Percentiles rank a stretch among this genome's conserved stretches.
Evolutionary conservation across 2,113 vertebrate genomes (phyloP).

Genomic region (Zonotrichia leucophrys): DNA sequence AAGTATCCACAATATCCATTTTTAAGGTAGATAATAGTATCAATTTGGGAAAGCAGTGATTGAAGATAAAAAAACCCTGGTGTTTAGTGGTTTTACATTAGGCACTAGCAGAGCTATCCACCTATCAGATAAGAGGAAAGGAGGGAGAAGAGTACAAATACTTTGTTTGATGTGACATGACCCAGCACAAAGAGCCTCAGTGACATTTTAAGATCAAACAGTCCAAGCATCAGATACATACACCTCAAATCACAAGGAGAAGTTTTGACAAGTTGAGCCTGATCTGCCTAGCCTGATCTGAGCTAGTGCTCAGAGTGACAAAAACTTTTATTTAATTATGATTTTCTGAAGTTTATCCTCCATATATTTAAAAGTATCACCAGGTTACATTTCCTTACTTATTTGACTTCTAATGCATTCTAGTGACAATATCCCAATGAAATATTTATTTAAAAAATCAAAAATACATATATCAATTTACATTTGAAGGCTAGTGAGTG

Average conservation of each 20-base stretch:
- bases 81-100: not conserved
- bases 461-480: not conserved
- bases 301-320: not conserved
- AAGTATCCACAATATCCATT: not conserved
- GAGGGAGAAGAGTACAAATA: not conserved
- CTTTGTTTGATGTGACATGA: not conserved
- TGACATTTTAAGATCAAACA: conserved; percentile 39
- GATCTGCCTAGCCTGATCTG: not conserved
- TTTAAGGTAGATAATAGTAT: not conserved
- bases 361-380: not conserved
- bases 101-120: not conserved
- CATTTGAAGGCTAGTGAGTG: not conserved
- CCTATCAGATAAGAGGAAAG: not conserved
- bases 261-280: not conserved
- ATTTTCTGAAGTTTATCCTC: not conserved
- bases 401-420: not conserved
- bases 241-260: not conserved
- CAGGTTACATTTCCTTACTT: not conserved
- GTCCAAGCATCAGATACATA: not conserved
- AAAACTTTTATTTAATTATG: not conserved
- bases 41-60: not conserved
- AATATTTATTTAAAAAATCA: not conserved
- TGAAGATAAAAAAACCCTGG: not conserved
- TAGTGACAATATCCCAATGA: not conserved
- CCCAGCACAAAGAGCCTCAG: not conserved